Percentiles rank a stretch among this genome's conserved stretches.
phyloP scores from a whole-genome alignment of 1,140 invertebrate genomes.

The Eumaeus atala region DNA sequence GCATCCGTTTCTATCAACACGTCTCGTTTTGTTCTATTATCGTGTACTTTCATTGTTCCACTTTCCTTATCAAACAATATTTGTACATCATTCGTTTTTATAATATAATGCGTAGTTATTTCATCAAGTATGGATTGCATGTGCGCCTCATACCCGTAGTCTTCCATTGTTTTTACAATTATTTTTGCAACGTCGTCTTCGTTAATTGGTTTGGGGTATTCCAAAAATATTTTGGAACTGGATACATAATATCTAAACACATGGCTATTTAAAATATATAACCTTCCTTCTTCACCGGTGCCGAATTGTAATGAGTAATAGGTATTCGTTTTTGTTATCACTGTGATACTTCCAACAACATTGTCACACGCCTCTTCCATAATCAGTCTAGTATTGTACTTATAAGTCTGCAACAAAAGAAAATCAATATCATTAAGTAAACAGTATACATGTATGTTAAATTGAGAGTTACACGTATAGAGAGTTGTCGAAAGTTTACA shows the following conservation, averaged over 20 bases:
- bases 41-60: conserved; percentile 41
- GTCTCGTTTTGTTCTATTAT: conserved; percentile 41
- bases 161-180: conserved; percentile 35
- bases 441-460: too few species aligned
- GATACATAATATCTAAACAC: conserved; percentile 60
- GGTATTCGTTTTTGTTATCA: conserved; percentile 35
- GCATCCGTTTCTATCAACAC: conserved; percentile 40
- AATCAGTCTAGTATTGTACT: too few species aligned
- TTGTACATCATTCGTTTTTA: conserved; percentile 43
- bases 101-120: conserved; percentile 30
- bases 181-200: conserved; percentile 48
- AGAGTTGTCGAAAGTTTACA: too few species aligned
- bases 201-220: conserved; percentile 51
- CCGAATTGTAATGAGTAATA: conserved; percentile 41
- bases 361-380: conserved; percentile 8
- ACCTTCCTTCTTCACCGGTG: conserved; percentile 38
- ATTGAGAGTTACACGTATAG: too few species aligned
- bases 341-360: conserved; percentile 30
- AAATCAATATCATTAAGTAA: too few species aligned
- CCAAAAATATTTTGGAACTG: conserved; percentile 39
- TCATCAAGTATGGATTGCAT: conserved; percentile 37
- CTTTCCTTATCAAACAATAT: conserved; percentile 50
- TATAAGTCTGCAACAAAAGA: conserved; percentile 18
- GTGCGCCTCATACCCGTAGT: conserved; percentile 43
- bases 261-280: conserved; percentile 52